Percentiles rank a stretch among this genome's conserved stretches.
These are phyloP conservation scores for Thera britannica DNA, from an alignment of 2,888 invertebrate species.

Conservation along the genomic window DNA sequence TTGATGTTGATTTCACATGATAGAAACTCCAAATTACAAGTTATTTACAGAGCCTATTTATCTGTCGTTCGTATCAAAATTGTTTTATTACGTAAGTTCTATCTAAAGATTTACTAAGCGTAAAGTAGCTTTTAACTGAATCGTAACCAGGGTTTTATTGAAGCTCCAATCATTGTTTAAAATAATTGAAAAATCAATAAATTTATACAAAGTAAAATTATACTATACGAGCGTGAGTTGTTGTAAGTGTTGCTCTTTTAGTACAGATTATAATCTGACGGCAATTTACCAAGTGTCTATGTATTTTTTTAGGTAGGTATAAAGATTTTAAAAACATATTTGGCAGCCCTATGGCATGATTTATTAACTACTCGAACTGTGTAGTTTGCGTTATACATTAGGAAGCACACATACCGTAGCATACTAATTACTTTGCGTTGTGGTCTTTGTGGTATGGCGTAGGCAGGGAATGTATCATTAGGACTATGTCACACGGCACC, in stretches of 20 bases:
- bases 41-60: not conserved
- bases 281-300: too few species aligned
- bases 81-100: not conserved
- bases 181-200: too few species aligned
- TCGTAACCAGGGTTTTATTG: too few species aligned
- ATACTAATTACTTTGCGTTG: constrained; percentile 49
- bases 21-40: constrained; percentile 1
- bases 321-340: not conserved
- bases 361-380: constrained; percentile 47
- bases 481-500: constrained; percentile 5
- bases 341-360: constrained; percentile 51
- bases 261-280: too few species aligned
- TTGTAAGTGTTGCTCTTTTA: too few species aligned
- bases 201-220: too few species aligned
- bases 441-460: constrained; percentile 35
- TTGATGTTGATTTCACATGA: constrained; percentile 14
- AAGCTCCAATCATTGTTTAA: too few species aligned
- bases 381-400: constrained; percentile 53
- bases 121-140: too few species aligned
- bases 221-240: too few species aligned
- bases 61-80: not conserved
- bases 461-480: constrained; percentile 34
- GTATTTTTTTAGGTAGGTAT: too few species aligned
- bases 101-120: too few species aligned
- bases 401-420: constrained; percentile 43